A percentile compares a stretch with the other conserved stretches of the same genome.
phyloP scores from a whole-genome alignment of 2,113 vertebrate species.

The Pithys albifrons region DNA sequence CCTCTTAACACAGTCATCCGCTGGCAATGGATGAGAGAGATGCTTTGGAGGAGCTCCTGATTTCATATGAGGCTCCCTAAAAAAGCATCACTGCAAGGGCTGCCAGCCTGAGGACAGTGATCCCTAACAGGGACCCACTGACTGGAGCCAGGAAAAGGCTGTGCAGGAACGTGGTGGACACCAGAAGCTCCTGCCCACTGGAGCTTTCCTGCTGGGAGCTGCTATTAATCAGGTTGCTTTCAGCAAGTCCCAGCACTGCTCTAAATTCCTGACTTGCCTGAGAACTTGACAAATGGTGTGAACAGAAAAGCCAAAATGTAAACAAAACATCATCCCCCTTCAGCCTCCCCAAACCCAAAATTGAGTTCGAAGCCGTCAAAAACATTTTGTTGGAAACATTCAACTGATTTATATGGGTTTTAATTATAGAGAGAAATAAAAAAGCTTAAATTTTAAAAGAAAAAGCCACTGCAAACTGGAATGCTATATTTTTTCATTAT shows the following conservation, averaged over 20 bases:
- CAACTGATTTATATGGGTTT: background rate
- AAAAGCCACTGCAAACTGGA: background rate
- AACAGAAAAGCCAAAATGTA: conserved; percentile 40
- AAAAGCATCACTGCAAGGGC: background rate
- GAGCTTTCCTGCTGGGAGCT: background rate
- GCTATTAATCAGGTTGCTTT: conserved; percentile 39
- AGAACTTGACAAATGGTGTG: conserved; percentile 38
- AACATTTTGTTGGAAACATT: conserved; percentile 11
- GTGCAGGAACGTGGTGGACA: background rate
- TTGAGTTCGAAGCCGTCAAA: background rate
- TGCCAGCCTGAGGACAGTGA: background rate
- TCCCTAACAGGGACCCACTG: rapidly evolving
- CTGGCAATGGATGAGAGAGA: background rate
- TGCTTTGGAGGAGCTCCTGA: background rate
- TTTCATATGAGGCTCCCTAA: background rate
- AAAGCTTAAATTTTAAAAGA: background rate
- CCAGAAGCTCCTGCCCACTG: background rate
- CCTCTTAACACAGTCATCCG: background rate
- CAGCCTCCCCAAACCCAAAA: background rate
- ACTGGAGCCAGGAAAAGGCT: background rate
- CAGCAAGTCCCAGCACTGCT: conserved; percentile 10
- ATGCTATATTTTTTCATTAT: conserved; percentile 46
- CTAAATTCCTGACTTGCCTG: conserved; percentile 16
- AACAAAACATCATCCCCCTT: conserved; percentile 13
- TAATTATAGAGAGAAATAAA: background rate